Conservation (phyloP, 2,113 vertebrate genomes). For the Eulemur macaco region DNA sequence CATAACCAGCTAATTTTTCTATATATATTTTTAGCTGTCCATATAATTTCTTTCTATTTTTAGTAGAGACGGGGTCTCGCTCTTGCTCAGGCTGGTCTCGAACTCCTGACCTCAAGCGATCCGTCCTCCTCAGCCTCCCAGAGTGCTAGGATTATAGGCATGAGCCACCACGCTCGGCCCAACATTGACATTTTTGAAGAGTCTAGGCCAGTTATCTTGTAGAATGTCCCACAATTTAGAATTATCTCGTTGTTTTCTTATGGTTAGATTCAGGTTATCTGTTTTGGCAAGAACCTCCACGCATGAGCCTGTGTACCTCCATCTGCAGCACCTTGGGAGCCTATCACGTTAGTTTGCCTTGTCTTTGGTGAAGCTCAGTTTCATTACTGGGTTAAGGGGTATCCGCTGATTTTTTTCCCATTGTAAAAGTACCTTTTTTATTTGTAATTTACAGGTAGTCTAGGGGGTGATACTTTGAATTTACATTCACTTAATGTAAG, state of each 20-base stretch:
- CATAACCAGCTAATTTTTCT: no score
- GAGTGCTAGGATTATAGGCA: no score
- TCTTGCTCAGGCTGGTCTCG: no score
- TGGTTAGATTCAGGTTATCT: not conserved
- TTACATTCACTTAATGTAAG: not conserved
- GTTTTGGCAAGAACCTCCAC: not conserved
- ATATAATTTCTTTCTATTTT: no score
- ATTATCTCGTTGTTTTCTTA: not conserved
- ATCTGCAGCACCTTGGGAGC: not conserved
- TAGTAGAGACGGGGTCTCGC: no score
- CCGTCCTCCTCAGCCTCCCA: no score
- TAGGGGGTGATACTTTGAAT: not conserved
- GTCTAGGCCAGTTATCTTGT: not conserved
- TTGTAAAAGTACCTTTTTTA: not conserved
- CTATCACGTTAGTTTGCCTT: not conserved
- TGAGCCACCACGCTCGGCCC: no score
- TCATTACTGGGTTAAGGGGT: not conserved
- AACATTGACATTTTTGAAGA: not conserved
- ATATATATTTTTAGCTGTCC: no score
- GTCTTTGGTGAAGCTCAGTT: not conserved
- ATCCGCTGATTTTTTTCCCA: no score
- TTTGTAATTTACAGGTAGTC: not conserved
- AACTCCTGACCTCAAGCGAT: no score
- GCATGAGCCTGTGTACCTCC: not conserved
- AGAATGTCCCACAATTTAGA: not conserved